Evolutionary conservation across 2,888 invertebrate genomes (phyloP), one percentile per base, ranked within the genome.

Genomic region (Hemithea aestivaria): DNA sequence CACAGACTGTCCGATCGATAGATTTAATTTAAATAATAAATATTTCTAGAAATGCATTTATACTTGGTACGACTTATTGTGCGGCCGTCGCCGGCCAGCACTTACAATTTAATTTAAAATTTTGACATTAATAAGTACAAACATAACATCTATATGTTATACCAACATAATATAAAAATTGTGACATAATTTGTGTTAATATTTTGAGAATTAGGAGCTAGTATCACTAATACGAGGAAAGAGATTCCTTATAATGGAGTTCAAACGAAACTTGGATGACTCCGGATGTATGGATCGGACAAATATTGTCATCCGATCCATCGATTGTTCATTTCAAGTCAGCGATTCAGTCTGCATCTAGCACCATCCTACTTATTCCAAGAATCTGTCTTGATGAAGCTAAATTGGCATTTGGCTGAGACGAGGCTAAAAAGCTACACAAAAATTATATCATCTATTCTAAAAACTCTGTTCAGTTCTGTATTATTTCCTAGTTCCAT

Each of bases 191-290:
- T 83, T 84, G 83, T 81, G 82, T 82, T 77, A 73, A 71, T 70
- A 74, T 69, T 73, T 80, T 75, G 72, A 73, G 72, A 77, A 82
- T 84, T 87, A 87, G 83, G 74, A 83, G 77, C 87, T 87, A 87
- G 81, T 87, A 87, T 87, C 87, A 87, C 87, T 87, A 85, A 82
- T 76, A 73, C 72, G 75, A 84, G 83, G 84, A 83, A 82, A 81
- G 72, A 77, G 66, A 80, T 81, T 84, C 78, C 82, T 76, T 76
- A 74, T 58, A 65, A 62, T 74, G 70, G 72, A 81, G 68, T 69
- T 64, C 56, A 56, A 58, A 54, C 66, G 65, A 72, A 70, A 56
- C 44, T 51, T 16, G 5, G 16, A 4, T 38, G 56, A 40, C 65
- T 64, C 66, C 64, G 67, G 66, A 60, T 51, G 48, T 60, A 87